Conservation (phyloP, 1,140 invertebrate genomes). For the Mesaphorura yosii region DNA sequence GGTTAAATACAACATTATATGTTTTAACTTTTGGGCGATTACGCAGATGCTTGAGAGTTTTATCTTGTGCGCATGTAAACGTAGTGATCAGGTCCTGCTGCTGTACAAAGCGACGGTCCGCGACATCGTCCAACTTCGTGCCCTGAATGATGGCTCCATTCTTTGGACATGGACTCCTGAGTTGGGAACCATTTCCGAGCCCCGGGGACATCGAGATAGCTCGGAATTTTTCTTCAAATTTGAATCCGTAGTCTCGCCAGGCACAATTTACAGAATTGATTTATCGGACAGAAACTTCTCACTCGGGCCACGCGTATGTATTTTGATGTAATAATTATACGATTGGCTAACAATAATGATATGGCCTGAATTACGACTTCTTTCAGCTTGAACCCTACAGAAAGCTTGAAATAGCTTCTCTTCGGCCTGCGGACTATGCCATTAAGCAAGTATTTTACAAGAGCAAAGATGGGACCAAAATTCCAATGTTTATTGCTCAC, state of each 20-base stretch:
- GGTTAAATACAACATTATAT: slow-evolving; percentile 28
- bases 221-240: slow-evolving; percentile 85
- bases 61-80: no score
- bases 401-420: slow-evolving; percentile 70
- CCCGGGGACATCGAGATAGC: no score
- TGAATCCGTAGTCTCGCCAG: slow-evolving; percentile 82
- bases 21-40: not conserved
- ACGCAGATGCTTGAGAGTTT: not conserved
- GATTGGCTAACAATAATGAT: no score
- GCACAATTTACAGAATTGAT: slow-evolving; percentile 76
- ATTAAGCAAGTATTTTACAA: slow-evolving; percentile 84
- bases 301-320: no score
- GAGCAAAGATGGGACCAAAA: slow-evolving; percentile 86
- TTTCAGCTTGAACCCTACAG: slow-evolving; percentile 53
- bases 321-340: no score
- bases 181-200: no score
- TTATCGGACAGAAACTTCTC: slow-evolving; percentile 52
- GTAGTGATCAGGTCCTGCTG: no score
- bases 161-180: no score
- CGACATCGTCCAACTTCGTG: no score
- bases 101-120: no score
- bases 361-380: not conserved
- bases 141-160: no score
- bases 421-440: slow-evolving; percentile 66
- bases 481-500: slow-evolving; percentile 93